Evolutionary conservation across 2,797 vertebrate genomes (phyloP).

Genomic region (Macrochelys suwanniensis): DNA sequence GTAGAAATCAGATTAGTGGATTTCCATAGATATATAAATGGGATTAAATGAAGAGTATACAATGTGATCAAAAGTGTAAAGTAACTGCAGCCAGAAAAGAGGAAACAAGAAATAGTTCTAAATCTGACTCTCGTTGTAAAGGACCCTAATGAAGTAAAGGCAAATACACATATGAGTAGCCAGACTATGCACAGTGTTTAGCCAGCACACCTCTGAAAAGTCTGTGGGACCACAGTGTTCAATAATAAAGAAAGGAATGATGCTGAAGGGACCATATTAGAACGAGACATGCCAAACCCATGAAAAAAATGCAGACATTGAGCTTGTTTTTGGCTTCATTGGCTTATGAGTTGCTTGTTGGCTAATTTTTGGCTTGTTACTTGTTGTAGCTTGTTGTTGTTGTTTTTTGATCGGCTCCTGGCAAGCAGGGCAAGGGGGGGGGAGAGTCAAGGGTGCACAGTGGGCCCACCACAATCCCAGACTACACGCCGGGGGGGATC

Average conservation of each 20-base stretch:
- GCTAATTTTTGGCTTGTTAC: too few species aligned
- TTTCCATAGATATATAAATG: not conserved
- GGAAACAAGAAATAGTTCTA: not conserved
- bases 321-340: too few species aligned
- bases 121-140: not conserved
- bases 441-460: too few species aligned
- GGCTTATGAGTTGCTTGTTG: too few species aligned
- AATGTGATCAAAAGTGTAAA: not conserved
- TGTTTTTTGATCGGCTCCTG: too few species aligned
- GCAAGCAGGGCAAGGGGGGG: too few species aligned
- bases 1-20: not conserved
- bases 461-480: too few species aligned
- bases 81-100: not conserved
- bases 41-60: not conserved
- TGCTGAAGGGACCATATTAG: not conserved
- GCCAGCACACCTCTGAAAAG: not conserved
- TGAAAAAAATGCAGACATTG: too few species aligned
- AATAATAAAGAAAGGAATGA: not conserved
- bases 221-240: not conserved
- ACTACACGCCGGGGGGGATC: too few species aligned
- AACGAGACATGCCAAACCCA: too few species aligned
- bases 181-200: not conserved
- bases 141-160: not conserved
- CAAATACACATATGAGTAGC: not conserved
- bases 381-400: too few species aligned